Evolutionary conservation across 2,113 vertebrate species (phyloP), one percentile per base, ranked within the genome.

Genomic region (Phaethornis superciliosus): DNA sequence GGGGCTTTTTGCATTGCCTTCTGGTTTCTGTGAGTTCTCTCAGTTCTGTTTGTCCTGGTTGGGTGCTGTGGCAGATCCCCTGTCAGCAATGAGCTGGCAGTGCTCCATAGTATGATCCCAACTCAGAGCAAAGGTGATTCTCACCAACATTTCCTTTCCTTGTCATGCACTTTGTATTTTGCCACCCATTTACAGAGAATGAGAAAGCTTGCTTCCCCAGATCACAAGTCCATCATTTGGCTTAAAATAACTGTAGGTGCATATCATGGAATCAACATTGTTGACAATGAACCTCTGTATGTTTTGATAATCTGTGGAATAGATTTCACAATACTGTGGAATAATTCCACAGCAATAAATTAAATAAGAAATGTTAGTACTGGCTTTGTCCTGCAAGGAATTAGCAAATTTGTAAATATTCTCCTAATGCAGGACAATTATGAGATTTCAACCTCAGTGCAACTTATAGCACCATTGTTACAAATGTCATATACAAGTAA

Each of bases 61-160:
- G 3, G 37, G 27, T 26, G 12, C 64, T 81, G 24, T 62, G 60
- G 20, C 2, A 3, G 51, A 81, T 65, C 4, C 30, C 33, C 19
- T 0, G 0, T 32, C 33, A 86, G n/a, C 1, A 1, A n/a, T 3
- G 4, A 75, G 24, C 33, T 83, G 32, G 8, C 2, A 4, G 30
- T 60, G 40, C 23, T 76, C 59, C 15, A 0, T 46, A 40, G 40
- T 40, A 19, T 78, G 72, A 32, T 84, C 65, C n/a, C 21, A 11
- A n/a, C n/a, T n/a, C n/a, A n/a, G n/a, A n/a, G n/a, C n/a, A n/a
- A n/a, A n/a, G n/a, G n/a, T n/a, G n/a, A 91, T 40, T 94, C 52
- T 33, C 33, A 87, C 33, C n/a, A 85, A 28, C 35, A 15, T 71
- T 90, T 78, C 22, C 32, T 81, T 62, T 71, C 37, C n/a, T 59